phyloP scores from a whole-genome alignment of 2,113 vertebrate genomes.

The Thamnophis sirtalis region DNA sequence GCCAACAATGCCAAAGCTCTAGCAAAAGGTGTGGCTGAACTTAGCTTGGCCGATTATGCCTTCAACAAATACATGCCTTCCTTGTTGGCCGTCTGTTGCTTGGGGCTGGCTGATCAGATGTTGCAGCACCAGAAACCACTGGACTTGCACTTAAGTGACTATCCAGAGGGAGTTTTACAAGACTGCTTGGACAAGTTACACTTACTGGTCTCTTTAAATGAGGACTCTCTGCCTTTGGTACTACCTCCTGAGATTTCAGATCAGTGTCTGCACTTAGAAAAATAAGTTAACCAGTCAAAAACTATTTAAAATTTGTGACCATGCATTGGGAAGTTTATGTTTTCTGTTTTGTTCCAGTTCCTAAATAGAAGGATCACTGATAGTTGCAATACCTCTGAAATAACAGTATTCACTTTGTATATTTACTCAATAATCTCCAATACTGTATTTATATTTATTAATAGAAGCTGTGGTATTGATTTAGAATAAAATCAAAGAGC shows the following conservation, averaged over 20 bases:
- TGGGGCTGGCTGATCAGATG: slow-evolving; percentile 75
- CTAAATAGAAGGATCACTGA: neutral
- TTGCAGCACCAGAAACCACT: slow-evolving; percentile 48
- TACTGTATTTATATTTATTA: slow-evolving; percentile 3
- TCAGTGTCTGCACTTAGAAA: slow-evolving; percentile 46
- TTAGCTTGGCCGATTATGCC: slow-evolving; percentile 89
- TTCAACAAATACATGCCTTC: slow-evolving; percentile 84
- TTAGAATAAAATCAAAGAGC: neutral
- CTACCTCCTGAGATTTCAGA: slow-evolving; percentile 49
- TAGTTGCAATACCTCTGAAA: neutral
- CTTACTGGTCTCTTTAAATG: slow-evolving; percentile 82
- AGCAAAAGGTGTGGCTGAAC: slow-evolving; percentile 76
- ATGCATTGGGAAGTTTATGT: neutral
- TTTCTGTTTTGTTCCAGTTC: neutral
- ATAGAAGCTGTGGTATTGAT: rapidly evolving
- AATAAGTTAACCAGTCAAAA: neutral
- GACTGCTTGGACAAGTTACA: slow-evolving; percentile 81
- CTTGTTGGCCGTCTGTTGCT: slow-evolving; percentile 78
- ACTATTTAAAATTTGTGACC: slow-evolving; percentile 4
- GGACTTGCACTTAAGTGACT: slow-evolving; percentile 55
- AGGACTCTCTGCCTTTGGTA: slow-evolving; percentile 62
- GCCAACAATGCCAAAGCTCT: slow-evolving; percentile 62
- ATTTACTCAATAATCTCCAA: neutral
- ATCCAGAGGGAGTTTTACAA: slow-evolving; percentile 48
- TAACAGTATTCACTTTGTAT: neutral